Conservation (phyloP, 2,888 invertebrate genomes). For the Ophion slaviceki region DNA sequence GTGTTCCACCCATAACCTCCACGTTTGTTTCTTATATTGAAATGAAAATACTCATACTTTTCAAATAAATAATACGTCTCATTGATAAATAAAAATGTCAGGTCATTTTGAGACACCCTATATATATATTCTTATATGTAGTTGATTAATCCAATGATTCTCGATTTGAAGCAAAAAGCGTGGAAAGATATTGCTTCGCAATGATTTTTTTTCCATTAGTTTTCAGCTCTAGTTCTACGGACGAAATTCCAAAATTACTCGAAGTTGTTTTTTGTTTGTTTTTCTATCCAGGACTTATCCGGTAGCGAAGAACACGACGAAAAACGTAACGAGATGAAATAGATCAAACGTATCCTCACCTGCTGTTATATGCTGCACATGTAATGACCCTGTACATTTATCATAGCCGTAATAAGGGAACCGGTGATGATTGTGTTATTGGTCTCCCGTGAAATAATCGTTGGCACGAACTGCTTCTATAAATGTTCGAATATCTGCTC, state of each 20-base stretch:
- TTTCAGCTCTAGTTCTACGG: too few relatives aligned
- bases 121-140: too few relatives aligned
- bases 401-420: background rate
- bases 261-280: background rate
- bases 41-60: too few relatives aligned
- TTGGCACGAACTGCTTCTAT: constrained; percentile 61
- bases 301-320: background rate
- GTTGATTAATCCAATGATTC: too few relatives aligned
- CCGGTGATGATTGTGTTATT: constrained; percentile 59
- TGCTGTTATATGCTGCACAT: background rate
- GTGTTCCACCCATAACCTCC: too few relatives aligned
- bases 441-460: constrained; percentile 54
- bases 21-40: too few relatives aligned
- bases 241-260: background rate
- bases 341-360: background rate
- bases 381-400: background rate
- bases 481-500: constrained; percentile 64
- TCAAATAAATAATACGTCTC: too few relatives aligned
- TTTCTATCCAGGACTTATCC: background rate
- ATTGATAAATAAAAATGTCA: too few relatives aligned
- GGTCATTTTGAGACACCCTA: too few relatives aligned
- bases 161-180: too few relatives aligned
- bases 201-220: too few relatives aligned
- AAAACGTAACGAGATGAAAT: background rate
- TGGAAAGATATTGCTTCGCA: too few relatives aligned